Evolutionary conservation across 2,888 invertebrate species (phyloP).

Genomic region (Pandemis corylana): DNA sequence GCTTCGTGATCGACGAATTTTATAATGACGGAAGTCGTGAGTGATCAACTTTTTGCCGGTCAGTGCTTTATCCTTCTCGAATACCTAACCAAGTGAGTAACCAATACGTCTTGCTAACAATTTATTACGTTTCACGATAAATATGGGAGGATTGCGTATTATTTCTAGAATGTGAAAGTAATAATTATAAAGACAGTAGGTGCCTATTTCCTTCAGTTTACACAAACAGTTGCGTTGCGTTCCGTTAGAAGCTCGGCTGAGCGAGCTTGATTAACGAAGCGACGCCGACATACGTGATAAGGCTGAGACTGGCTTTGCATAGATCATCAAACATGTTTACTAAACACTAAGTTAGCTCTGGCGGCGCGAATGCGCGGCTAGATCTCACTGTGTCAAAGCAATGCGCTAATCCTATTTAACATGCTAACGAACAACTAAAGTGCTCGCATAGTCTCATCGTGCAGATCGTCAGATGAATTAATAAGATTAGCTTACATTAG

Average conservation of each 20-base stretch:
- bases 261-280: constrained; percentile 55
- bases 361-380: constrained; percentile 31
- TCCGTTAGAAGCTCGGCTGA: constrained; percentile 63
- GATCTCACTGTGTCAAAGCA: constrained; percentile 25
- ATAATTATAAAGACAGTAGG: constrained; percentile 38
- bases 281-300: constrained; percentile 48
- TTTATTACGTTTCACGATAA: not conserved
- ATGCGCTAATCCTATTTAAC: constrained; percentile 15
- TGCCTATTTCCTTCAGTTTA: constrained; percentile 50
- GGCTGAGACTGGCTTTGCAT: constrained; percentile 45
- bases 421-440: constrained; percentile 13
- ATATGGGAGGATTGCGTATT: constrained; percentile 1
- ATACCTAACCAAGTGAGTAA: not conserved
- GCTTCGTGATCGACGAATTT: constrained; percentile 30
- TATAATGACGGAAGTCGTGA: constrained; percentile 30
- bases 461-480: not conserved
- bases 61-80: constrained; percentile 23
- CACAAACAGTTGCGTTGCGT: constrained; percentile 52
- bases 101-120: not conserved
- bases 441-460: not conserved
- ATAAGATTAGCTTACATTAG: not conserved
- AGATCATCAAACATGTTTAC: constrained; percentile 33
- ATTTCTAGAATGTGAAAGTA: constrained; percentile 40
- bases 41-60: constrained; percentile 15
- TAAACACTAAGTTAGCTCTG: constrained; percentile 33